Base-by-base conservation (phyloP, 2,113 vertebrate species). In the Uropsilus gracilis region DNA sequence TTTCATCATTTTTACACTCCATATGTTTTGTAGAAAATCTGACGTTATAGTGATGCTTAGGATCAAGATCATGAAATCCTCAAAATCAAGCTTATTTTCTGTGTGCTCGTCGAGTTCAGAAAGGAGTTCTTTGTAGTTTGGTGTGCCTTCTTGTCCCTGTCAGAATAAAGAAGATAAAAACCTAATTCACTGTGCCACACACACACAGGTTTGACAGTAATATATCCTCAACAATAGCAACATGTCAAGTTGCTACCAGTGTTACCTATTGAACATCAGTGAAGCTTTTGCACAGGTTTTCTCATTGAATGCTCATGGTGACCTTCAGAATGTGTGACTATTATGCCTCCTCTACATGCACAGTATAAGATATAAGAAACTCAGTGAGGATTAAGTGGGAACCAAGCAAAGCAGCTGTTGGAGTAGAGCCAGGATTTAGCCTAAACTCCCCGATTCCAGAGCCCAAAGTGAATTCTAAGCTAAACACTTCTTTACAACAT, bases 31-130 rank as follows among this genome's bases (percentile, higher is more conserved):
- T 37, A 98, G 96, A 59, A 98, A 96, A 85, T 99, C 98, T 53
- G 98, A 99, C 96, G 98, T 97, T 37, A 98, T 46, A 44, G 97
- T 78, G 48, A 99, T 91, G 81, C 98, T 98, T 89, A 99, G 96
- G 66, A 98, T 89, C 46, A 98, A 91, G 73, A 99, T 94, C 98
- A 99, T 96, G 84, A 99, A 98, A 95, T 99, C 98, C 96, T 99
- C 98, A 96, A 98, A 98, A 78, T 98, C 98, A 4, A 98, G 97
- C 91, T 98, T 98, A 59, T 92, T 97, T 73, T 98, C 98, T 4
- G 57, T 80, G 17, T 98, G 97, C 34, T 98, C 95, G 8, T 98
- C 98, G 50, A 99, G 96, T 73, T 98, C 95, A 94, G 98, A 98
- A 92, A 98, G 96, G 17, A 99, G 97, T 89, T 98, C 98, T 93